Evolutionary conservation across 2,113 vertebrate genomes (phyloP).

Genomic region (Microcebus tavaratra): DNA sequence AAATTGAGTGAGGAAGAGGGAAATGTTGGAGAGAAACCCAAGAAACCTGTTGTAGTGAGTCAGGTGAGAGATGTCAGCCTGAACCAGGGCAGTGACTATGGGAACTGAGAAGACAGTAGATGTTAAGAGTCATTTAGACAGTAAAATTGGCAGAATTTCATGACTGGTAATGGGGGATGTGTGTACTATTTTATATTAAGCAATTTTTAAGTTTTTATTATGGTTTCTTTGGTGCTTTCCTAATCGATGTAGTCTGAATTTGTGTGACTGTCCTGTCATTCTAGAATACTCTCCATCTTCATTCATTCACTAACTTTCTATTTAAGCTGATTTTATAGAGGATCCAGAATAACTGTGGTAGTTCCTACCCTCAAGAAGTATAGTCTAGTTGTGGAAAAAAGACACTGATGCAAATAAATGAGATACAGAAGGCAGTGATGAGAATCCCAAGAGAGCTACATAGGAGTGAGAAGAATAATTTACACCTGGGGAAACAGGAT

Average conservation of each 20-base stretch:
- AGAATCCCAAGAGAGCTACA: not conserved
- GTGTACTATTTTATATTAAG: not conserved
- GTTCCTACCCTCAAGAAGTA: not conserved
- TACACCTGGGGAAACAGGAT: not conserved
- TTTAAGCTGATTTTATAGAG: not conserved
- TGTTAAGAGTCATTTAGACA: not conserved
- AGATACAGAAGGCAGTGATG: not conserved
- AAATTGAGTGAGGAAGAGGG: not conserved
- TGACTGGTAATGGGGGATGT: not conserved
- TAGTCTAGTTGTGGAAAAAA: not conserved
- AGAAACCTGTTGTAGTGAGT: not conserved
- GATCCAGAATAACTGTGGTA: not conserved
- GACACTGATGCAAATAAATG: not conserved
- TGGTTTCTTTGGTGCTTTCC: not conserved
- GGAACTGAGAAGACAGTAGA: not conserved
- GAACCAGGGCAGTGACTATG: not conserved
- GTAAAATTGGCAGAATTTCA: not conserved
- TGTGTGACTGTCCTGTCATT: not conserved
- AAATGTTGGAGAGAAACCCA: not conserved
- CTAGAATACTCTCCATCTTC: not conserved
- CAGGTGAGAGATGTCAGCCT: not conserved
- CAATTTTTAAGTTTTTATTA: not conserved
- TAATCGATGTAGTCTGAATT: not conserved
- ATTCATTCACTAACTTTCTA: not conserved
- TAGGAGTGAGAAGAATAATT: not conserved